These are phyloP conservation scores for Leptobrachium leishanense DNA, from an alignment of 2,113 vertebrate genomes.

Conservation along the genomic window DNA sequence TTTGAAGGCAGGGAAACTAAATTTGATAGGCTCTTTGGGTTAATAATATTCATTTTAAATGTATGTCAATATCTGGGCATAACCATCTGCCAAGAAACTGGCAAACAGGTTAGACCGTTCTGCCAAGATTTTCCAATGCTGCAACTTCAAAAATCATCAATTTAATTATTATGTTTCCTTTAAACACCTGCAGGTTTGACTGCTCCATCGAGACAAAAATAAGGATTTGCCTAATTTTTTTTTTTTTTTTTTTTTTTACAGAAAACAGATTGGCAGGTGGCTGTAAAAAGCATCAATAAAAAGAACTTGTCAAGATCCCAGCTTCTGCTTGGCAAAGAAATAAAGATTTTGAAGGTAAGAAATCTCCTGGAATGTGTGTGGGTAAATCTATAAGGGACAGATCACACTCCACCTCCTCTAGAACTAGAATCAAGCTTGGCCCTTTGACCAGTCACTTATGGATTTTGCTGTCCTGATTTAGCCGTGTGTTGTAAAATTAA, in stretches of 20 bases:
- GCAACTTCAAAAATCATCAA: not conserved
- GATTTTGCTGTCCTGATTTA: too few relatives aligned
- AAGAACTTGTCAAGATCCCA: conserved; percentile 98
- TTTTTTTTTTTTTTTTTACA: conserved; percentile 47
- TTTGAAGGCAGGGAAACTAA: too few relatives aligned
- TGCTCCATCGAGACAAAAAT: not conserved
- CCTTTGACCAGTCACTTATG: too few relatives aligned
- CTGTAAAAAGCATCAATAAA: conserved; percentile 98
- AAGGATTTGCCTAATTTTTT: conserved; percentile 20
- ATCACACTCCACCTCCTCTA: too few relatives aligned
- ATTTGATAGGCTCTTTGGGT: too few relatives aligned
- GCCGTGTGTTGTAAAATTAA: too few relatives aligned
- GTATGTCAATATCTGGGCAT: conserved; percentile 8
- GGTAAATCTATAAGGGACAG: too few relatives aligned
- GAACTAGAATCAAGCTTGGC: too few relatives aligned
- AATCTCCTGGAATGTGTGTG: not conserved
- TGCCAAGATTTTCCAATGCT: conserved; percentile 19
- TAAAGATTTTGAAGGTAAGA: conserved; percentile 96
- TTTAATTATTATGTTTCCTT: not conserved
- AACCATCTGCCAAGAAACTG: conserved; percentile 21
- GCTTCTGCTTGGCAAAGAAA: conserved; percentile 97
- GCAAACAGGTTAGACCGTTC: not conserved
- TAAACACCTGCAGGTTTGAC: not conserved
- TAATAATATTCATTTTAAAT: conserved; percentile 20
- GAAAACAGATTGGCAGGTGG: conserved; percentile 98